Evolutionary conservation across 2,888 invertebrate genomes (phyloP), one percentile per base, ranked within the genome.

Genomic region (Incurvaria masculella): DNA sequence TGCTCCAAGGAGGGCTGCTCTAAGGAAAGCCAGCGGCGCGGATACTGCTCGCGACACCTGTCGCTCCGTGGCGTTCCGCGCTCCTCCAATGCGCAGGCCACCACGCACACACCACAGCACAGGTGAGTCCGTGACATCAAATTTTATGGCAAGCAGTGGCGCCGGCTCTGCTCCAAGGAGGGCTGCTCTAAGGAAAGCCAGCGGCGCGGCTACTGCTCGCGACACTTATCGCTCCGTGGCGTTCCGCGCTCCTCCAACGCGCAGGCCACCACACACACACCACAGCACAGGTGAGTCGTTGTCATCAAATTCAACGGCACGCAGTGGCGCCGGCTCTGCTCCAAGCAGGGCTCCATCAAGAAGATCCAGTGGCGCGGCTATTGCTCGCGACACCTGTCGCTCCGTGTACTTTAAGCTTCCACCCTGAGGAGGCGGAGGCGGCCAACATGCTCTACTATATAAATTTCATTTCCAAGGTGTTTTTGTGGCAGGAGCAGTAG

Each of bases 141-240:
- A 79, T 99, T 96, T 74, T 99, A 99, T 79, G 99, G 99, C 33
- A 99, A 99, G 76, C 99, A 99, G 69, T 99, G 98, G 99, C 84
- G 98, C 53, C 83, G 98, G 60, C 83, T 99, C 54, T 99, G 98
- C 78, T 96, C 96, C 51, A 93, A 92, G 69, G 93, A 94, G 61
- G 92, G 93, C 48, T 98, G 97, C 73, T 89, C 89, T 33, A 94
- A 94, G 79, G 98, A 99, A 82, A 97, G 97, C 62, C 98, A 99
- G 75, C 82, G 98, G 38, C 83, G 97, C 57, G 98, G 99, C 39
- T 98, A 85, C 76, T 99, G 98, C 70, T 99, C 98, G 19, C 80
- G 98, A 46, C 98, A 99, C 76, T 84, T 98, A 58, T 97, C 93
- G 58, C 83, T 96, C 61, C 89, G 94, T 64, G 94, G 94, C 40